Evolutionary conservation across 2,113 vertebrate species (phyloP).

Genomic region (Lophotis ruficrista): DNA sequence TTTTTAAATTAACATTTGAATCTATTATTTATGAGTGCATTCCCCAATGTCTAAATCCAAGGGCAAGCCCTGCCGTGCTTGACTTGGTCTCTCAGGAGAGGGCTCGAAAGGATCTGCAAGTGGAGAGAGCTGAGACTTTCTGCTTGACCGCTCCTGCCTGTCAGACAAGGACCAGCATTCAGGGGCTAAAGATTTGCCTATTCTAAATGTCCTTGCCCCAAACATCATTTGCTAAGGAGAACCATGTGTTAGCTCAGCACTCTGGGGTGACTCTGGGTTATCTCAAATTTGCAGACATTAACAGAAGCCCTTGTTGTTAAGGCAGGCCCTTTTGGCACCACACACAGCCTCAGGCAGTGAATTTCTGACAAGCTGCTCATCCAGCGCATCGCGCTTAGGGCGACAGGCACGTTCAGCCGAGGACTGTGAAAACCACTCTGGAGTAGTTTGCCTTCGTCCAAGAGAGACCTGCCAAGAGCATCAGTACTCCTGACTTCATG

Average conservation of each 20-base stretch:
- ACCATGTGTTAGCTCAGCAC: not conserved
- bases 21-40: conserved; percentile 42
- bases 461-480: not conserved
- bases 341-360: not conserved
- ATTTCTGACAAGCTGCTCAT: not conserved
- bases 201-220: not conserved
- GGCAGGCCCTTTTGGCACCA: not conserved
- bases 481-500: not conserved
- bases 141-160: not conserved
- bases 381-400: fast-evolving
- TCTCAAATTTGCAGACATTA: not conserved
- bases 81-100: not conserved
- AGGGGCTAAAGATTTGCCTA: not conserved
- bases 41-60: conserved; percentile 16
- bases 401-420: fast-evolving
- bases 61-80: not conserved
- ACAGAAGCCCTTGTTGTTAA: not conserved
- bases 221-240: not conserved
- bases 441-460: not conserved
- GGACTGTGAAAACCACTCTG: not conserved
- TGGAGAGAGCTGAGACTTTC: not conserved
- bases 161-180: not conserved
- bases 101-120: not conserved
- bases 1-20: conserved; percentile 47
- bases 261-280: not conserved